Evolutionary conservation across 2,113 vertebrate species (phyloP).

Genomic region (Dunckerocampus dactyliophorus): DNA sequence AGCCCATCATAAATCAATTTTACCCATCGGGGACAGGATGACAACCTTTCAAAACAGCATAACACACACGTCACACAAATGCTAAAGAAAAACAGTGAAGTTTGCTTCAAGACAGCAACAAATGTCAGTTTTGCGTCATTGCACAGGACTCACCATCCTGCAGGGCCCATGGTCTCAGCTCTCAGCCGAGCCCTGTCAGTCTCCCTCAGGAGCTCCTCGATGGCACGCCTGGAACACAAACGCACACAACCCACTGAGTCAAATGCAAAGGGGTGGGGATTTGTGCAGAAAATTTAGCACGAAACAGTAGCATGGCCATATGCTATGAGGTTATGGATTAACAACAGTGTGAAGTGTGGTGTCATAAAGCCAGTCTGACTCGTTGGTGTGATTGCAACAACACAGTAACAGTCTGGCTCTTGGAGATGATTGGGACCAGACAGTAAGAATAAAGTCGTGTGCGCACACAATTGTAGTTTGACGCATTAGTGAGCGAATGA

Average conservation of each 20-base stretch:
- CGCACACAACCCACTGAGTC: background rate
- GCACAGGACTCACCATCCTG: conserved; percentile 84
- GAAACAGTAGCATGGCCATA: too few species aligned
- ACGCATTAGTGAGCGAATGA: conserved; percentile 17
- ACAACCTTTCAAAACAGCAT: background rate
- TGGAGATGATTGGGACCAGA: too few species aligned
- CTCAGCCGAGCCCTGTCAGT: conserved; percentile 87
- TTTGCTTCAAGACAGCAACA: background rate
- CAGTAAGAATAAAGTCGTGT: too few species aligned
- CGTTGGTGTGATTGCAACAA: too few species aligned
- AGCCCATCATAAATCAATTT: too few species aligned
- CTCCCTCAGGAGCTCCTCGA: conserved; percentile 92
- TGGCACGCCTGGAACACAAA: conserved; percentile 77
- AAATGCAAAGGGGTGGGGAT: background rate
- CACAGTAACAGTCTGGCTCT: too few species aligned
- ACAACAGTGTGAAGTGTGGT: too few species aligned
- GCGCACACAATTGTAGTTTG: too few species aligned
- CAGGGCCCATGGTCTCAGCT: conserved; percentile 95
- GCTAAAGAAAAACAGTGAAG: too few species aligned
- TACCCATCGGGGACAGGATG: background rate
- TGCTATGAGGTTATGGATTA: too few species aligned
- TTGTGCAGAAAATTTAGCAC: background rate
- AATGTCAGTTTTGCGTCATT: background rate
- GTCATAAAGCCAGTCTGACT: too few species aligned
- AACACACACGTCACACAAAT: too few species aligned